Conservation (phyloP, 2,888 invertebrate genomes). For the Pterostichus madidus region DNA sequence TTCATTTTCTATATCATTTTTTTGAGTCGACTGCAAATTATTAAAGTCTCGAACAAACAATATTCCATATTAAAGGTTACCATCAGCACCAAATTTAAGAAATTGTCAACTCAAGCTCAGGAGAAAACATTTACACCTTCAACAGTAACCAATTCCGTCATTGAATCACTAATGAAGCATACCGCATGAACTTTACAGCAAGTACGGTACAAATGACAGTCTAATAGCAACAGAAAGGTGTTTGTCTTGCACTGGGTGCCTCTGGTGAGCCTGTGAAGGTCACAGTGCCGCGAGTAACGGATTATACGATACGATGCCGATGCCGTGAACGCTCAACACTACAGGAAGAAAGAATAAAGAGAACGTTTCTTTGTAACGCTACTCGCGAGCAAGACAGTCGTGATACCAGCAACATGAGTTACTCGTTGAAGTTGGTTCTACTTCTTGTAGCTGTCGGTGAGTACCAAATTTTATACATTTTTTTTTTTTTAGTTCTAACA, state of each 20-base stretch:
- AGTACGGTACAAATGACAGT: conserved; percentile 1
- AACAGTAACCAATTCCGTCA: neutral
- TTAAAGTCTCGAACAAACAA: no score
- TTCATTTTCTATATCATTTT: no score
- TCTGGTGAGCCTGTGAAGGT: conserved; percentile 27
- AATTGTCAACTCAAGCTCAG: neutral
- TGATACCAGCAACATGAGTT: conserved; percentile 45
- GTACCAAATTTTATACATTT: conserved; percentile 7
- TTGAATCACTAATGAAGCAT: neutral
- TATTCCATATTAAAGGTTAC: no score
- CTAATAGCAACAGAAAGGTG: conserved; percentile 2
- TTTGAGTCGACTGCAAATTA: no score
- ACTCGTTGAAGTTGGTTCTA: conserved; percentile 24
- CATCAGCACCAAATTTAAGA: neutral
- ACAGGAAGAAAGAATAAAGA: conserved; percentile 52
- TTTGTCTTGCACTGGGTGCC: neutral
- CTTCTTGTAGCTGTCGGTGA: conserved; percentile 54
- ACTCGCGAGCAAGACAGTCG: conserved; percentile 54
- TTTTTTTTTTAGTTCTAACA: neutral
- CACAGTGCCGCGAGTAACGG: conserved; percentile 49
- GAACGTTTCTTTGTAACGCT: conserved; percentile 59
- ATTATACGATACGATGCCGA: conserved; percentile 17
- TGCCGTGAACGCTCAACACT: neutral
- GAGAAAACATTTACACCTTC: neutral
- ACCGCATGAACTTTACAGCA: neutral